Percentiles rank a stretch among this genome's conserved stretches.
phyloP scores from a whole-genome alignment of 2,797 vertebrate species.

The Chelon labrosus region DNA sequence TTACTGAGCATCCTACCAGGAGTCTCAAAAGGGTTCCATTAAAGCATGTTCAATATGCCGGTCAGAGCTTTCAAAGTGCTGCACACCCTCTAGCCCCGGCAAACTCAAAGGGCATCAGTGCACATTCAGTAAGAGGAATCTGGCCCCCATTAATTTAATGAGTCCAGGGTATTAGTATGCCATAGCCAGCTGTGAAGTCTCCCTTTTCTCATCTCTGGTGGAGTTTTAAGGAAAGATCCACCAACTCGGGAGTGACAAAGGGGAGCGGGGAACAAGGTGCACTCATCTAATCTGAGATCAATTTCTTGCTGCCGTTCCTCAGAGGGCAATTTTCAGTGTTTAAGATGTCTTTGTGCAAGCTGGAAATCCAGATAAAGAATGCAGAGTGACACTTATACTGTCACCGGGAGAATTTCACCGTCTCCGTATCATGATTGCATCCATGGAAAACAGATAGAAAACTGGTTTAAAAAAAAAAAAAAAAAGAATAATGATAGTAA shows the following conservation, averaged over 20 bases:
- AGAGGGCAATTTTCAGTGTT: constrained; percentile 78
- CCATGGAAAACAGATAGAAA: constrained; percentile 65
- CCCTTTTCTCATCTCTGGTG: constrained; percentile 78
- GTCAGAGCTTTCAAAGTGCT: constrained; percentile 87
- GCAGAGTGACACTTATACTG: constrained; percentile 71
- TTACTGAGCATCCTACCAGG: constrained; percentile 84
- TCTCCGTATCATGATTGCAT: constrained; percentile 69
- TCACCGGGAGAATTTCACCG: constrained; percentile 63
- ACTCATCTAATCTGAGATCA: constrained; percentile 80
- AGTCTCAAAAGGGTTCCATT: constrained; percentile 86
- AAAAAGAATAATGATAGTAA: constrained; percentile 43
- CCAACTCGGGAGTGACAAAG: constrained; percentile 82
- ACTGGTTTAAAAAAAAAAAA: constrained; percentile 59
- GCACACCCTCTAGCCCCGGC: constrained; percentile 83
- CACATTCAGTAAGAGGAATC: constrained; percentile 80
- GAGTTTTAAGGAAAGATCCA: constrained; percentile 78
- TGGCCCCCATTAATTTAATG: constrained; percentile 87
- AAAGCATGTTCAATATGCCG: constrained; percentile 87
- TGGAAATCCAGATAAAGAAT: constrained; percentile 66
- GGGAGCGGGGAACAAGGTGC: constrained; percentile 65
- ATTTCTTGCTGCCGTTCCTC: constrained; percentile 76
- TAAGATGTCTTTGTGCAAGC: constrained; percentile 71
- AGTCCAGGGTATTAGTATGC: constrained; percentile 87
- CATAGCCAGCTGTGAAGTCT: constrained; percentile 80
- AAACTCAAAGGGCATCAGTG: constrained; percentile 87